Percentiles rank a stretch among this genome's conserved stretches.
phyloP scores from a whole-genome alignment of 2,888 invertebrate species.

The Volucella inanis region DNA sequence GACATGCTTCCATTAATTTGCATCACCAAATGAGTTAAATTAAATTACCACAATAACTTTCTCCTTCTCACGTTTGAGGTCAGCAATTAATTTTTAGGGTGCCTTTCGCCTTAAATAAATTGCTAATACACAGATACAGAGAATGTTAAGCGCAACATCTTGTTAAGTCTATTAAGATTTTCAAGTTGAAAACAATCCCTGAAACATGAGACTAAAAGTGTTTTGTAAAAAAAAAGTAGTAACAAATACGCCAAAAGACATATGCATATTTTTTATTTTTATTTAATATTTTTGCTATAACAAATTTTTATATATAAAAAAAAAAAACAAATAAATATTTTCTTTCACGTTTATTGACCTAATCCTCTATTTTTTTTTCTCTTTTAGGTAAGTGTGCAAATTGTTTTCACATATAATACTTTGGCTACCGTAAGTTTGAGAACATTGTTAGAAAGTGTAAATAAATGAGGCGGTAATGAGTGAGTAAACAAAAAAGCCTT shows the following conservation, averaged over 20 bases:
- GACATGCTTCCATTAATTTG: slow-evolving; percentile 7
- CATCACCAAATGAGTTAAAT: slow-evolving; percentile 43
- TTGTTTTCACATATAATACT: slow-evolving; percentile 50
- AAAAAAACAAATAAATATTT: slow-evolving; percentile 27
- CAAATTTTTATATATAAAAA: neutral
- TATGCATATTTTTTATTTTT: neutral
- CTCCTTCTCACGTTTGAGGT: slow-evolving; percentile 10
- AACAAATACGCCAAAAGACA: no score
- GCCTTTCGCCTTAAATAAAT: slow-evolving; percentile 23
- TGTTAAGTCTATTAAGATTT: slow-evolving; percentile 1
- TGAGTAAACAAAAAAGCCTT: slow-evolving; percentile 50
- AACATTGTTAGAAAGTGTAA: slow-evolving; percentile 40
- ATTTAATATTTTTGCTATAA: slow-evolving; percentile 9
- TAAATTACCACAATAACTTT: slow-evolving; percentile 38
- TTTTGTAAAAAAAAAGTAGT: no score
- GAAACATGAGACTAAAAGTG: no score
- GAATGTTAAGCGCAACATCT: neutral
- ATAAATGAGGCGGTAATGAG: slow-evolving; percentile 62
- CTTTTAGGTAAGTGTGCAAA: slow-evolving; percentile 67
- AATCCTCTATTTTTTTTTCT: slow-evolving; percentile 53
- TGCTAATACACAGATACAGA: neutral
- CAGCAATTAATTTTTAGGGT: slow-evolving; percentile 51
- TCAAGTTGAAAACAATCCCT: slow-evolving; percentile 24
- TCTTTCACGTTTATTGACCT: slow-evolving; percentile 50
- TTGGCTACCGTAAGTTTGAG: slow-evolving; percentile 34